Base-by-base conservation (phyloP, 2,888 invertebrate genomes). In the Ennomos quercinarius region DNA sequence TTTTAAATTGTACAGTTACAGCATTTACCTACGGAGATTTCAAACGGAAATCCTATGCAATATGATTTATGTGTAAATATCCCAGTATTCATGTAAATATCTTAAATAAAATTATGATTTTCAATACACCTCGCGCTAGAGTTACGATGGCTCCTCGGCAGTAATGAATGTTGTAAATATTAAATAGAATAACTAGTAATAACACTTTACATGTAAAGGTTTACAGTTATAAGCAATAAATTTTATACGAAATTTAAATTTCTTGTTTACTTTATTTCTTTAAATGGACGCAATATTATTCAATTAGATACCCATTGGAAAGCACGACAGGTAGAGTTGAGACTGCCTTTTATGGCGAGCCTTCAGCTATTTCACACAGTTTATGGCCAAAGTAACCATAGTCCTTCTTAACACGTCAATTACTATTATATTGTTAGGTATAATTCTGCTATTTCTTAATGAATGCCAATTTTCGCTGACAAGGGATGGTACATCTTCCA, bases 101-200 rank as follows among this genome's bases (percentile, higher is more conserved):
- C 66, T 60, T 63, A 63, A 69, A 56, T 66, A 66, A 62, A 64
- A 62, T 64, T 63, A 36, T 60, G 51, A 58, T 66, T 61, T 63
- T 59, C 54, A 54, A 61, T 67, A 76, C 72, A 78, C 88, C 88
- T 88, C 88, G 88, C 88, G 84, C 69, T 85, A 82, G 76, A 72
- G 57, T 73, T 73, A 76, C 62, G 59, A 48, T 12, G 48, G 67
- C 63, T 63, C 63, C 57, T 49, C 62, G 50, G 57, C 61, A 52
- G 65, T 62, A 59, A 63, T 68, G 60, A 71, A 75, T 43, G 64
- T 71, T 86, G 83, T 86, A 83, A 76, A 84, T 86, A 86, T 70
- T 67, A 56, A 60, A 66, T 52, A 51, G 57, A 42, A 55, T 61
- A 59, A 53, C 42, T 62, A 61, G 46, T 56, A 47, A 45, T 60